Evolutionary conservation across 2,888 invertebrate genomes (phyloP).

Genomic region (Aquatica leii): DNA sequence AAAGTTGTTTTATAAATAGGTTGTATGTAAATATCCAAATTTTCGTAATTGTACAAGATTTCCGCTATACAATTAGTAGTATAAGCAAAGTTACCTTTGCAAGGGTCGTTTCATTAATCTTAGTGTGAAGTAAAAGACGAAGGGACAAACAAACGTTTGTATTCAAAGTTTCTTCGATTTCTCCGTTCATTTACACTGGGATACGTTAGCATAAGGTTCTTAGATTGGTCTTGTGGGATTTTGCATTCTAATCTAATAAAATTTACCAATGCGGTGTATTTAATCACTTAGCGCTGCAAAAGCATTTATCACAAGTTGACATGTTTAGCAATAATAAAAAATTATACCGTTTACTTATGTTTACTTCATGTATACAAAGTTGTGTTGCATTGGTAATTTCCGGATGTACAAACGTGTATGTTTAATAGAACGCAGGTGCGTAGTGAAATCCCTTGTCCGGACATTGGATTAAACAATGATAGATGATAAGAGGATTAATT

Average conservation of each 20-base stretch:
- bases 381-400: too few species aligned
- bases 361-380: too few species aligned
- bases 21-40: conserved; percentile 26
- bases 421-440: conserved; percentile 39
- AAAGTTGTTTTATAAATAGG: too few species aligned
- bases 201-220: conserved; percentile 52
- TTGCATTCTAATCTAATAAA: too few species aligned
- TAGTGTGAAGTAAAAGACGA: conserved; percentile 37
- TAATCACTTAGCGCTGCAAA: too few species aligned
- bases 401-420: background rate
- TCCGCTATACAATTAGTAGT: conserved; percentile 24
- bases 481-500: conserved; percentile 44
- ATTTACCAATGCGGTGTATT: too few species aligned
- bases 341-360: too few species aligned
- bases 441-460: conserved; percentile 38
- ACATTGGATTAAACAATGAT: conserved; percentile 44
- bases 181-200: conserved; percentile 53
- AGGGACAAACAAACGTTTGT: conserved; percentile 31
- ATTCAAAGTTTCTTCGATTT: conserved; percentile 49
- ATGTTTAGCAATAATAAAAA: too few species aligned
- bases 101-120: conserved; percentile 43
- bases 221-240: conserved; percentile 48
- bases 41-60: conserved; percentile 10
- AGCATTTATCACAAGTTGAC: too few species aligned
- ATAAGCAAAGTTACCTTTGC: conserved; percentile 26